phyloP scores from a whole-genome alignment of 2,113 vertebrate species.

The Nasalis larvatus region DNA sequence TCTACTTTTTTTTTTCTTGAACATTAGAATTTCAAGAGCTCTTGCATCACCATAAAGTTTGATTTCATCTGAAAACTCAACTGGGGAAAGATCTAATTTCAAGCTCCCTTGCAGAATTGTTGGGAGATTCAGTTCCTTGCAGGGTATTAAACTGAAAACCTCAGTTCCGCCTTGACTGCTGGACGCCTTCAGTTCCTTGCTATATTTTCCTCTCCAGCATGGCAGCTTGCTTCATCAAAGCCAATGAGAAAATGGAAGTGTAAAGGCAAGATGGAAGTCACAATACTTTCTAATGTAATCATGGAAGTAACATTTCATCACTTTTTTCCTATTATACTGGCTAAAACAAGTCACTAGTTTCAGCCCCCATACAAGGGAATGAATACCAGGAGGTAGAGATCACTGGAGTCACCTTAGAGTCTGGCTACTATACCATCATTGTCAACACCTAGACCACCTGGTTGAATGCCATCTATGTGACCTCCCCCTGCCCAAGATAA shows the following conservation, averaged over 20 bases:
- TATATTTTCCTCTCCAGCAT: background rate
- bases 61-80: background rate
- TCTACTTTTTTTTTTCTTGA: background rate
- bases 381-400: background rate
- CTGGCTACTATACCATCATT: background rate
- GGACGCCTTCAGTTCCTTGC: background rate
- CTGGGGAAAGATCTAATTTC: background rate
- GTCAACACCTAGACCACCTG: background rate
- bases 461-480: background rate
- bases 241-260: too few relatives aligned
- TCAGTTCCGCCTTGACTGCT: background rate
- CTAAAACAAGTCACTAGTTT: background rate
- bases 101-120: background rate
- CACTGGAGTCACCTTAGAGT: background rate
- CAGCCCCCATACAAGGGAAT: background rate
- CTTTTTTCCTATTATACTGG: background rate
- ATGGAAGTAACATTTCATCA: background rate
- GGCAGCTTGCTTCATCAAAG: background rate
- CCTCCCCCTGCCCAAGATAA: background rate
- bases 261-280: background rate
- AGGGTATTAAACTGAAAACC: background rate
- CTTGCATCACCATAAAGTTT: background rate
- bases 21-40: background rate
- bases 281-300: background rate
- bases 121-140: background rate